Evolutionary conservation across 2,888 invertebrate species (phyloP).

Genomic region (Abrostola triplasia): DNA sequence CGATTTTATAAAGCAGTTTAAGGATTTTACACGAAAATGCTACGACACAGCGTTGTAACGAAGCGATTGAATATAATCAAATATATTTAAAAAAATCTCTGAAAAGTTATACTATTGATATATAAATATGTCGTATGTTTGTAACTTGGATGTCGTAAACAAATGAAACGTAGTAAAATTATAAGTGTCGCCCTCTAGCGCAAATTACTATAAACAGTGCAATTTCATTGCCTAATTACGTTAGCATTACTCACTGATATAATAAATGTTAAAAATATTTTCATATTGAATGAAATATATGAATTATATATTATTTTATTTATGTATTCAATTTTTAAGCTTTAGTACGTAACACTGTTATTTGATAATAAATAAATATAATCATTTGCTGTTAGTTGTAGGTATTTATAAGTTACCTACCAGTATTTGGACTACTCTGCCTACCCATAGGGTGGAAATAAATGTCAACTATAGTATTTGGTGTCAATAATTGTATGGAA

Average conservation of each 20-base stretch:
- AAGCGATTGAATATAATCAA: background rate
- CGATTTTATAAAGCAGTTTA: conserved; percentile 6
- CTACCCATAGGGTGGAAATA: conserved; percentile 20
- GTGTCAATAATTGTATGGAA: conserved; percentile 25
- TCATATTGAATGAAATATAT: conserved; percentile 52
- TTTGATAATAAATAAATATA: conserved; percentile 50
- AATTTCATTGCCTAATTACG: conserved; percentile 59
- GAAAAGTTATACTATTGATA: background rate
- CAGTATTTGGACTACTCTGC: conserved; percentile 44
- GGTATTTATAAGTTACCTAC: conserved; percentile 55
- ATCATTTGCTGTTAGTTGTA: conserved; percentile 57
- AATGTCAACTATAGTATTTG: conserved; percentile 32
- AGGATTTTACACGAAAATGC: background rate
- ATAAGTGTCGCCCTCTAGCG: conserved; percentile 43
- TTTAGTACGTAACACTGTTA: conserved; percentile 57
- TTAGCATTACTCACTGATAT: conserved; percentile 51
- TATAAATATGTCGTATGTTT: conserved; percentile 29
- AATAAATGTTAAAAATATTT: conserved; percentile 68
- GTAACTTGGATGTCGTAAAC: conserved; percentile 46
- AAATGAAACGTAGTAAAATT: conserved; percentile 33
- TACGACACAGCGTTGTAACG: background rate
- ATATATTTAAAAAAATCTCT: no score
- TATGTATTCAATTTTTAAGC: conserved; percentile 60
- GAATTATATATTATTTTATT: conserved; percentile 55
- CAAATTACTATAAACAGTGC: conserved; percentile 58